Percentiles rank a stretch among this genome's conserved stretches.
phyloP scores from a whole-genome alignment of 2,113 vertebrate species.

The Poecile atricapillus region DNA sequence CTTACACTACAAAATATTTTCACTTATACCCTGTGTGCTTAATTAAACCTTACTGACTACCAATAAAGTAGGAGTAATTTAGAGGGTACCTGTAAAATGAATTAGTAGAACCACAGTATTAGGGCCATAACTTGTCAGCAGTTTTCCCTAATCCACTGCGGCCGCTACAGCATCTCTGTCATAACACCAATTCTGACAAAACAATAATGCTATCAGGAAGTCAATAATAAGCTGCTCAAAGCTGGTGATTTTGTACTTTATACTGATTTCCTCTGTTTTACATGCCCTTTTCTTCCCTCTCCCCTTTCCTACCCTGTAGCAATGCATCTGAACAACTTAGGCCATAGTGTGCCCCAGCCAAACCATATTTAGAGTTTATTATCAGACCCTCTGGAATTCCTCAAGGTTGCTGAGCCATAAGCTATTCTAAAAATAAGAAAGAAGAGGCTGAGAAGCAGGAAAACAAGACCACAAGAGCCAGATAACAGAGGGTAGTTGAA shows the following conservation, averaged over 20 bases:
- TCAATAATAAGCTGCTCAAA: background rate
- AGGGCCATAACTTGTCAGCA: background rate
- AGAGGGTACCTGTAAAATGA: background rate
- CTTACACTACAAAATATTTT: background rate
- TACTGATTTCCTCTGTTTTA: background rate
- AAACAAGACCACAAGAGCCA: no score
- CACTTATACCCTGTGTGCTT: background rate
- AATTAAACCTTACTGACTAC: background rate
- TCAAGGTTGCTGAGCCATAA: no score
- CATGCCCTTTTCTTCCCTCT: background rate
- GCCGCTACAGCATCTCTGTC: background rate
- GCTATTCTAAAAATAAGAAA: no score
- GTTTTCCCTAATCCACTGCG: background rate
- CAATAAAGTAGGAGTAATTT: background rate
- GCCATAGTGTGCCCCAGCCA: no score
- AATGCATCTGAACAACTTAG: no score
- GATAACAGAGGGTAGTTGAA: no score
- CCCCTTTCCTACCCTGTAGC: no score
- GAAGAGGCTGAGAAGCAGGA: no score
- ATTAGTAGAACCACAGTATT: background rate
- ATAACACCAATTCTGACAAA: background rate
- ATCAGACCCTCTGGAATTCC: no score
- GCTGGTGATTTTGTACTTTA: background rate
- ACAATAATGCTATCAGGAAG: background rate
- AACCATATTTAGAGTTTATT: no score